Evolutionary conservation across 2,888 invertebrate genomes (phyloP), one percentile per base, ranked within the genome.

Genomic region (Plagodis pulveraria): DNA sequence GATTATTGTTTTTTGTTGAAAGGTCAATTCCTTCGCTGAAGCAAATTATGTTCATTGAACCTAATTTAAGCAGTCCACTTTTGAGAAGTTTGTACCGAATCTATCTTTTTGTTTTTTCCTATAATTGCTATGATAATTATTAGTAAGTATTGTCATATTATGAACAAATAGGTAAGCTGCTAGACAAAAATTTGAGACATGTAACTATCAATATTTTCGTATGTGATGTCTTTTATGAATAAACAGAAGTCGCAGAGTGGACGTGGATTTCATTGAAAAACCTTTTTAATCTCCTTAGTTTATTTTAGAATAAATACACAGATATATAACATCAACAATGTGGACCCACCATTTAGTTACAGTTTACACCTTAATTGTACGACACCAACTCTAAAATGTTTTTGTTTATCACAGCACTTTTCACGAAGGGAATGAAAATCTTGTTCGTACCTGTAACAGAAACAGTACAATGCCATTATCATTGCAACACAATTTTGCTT

Each of bases 401-500:
- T 22, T 70, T 73, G 72, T 74, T 78, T 88, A 87, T 88, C 88
- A 88, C 88, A 88, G 88, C 83, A 84, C 77, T 77, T 80, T 80
- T 79, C 70, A 74, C 72, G 70, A 73, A 71, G 69, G 65, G 63
- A 40, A 40, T 40, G 5, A 40, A 40, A 10, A 22, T 73, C 70
- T 67, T 56, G 61, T 66, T 65, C 64, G 62, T 45, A 58, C 56
- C 61, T 66, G 66, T 8, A 38, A 58, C 53, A 43, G 62, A 65
- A 64, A 53, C 42, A 54, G n/a, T 12, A 8, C 8, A 22, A 22
- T 22, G 1, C 22, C 22, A 22, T 2, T 22, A 2, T 4, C 22
- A 22, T 22, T 22, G 22, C 22, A 22, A 22, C 22, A 22, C 22
- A 22, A 22, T 22, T 22, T 22, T 22, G 22, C 22, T 2, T 22